phyloP scores from a whole-genome alignment of 2,797 vertebrate genomes.

The Eurystomus glaucurus region DNA sequence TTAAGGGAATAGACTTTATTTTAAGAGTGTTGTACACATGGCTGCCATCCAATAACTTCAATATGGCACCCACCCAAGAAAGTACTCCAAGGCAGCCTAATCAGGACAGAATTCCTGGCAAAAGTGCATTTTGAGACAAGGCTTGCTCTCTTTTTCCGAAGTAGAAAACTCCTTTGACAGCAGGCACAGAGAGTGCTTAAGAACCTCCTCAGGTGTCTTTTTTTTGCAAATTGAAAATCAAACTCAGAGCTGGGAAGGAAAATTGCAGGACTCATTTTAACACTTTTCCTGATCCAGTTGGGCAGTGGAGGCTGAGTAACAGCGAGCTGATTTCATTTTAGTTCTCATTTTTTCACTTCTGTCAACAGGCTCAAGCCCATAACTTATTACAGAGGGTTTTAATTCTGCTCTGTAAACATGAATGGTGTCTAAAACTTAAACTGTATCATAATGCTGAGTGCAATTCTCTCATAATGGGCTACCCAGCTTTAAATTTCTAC shows the following conservation, averaged over 20 bases:
- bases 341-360: slow-evolving; percentile 30
- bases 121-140: slow-evolving; percentile 51
- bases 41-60: slow-evolving; percentile 53
- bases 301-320: slow-evolving; percentile 36
- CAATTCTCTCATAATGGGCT: not conserved
- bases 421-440: not conserved
- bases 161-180: slow-evolving; percentile 38
- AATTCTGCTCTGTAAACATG: not conserved
- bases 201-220: slow-evolving; percentile 34
- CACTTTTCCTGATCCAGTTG: slow-evolving; percentile 5
- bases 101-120: slow-evolving; percentile 52
- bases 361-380: not conserved
- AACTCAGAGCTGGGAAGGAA: not conserved
- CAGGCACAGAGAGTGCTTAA: slow-evolving; percentile 29
- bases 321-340: slow-evolving; percentile 58
- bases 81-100: slow-evolving; percentile 46
- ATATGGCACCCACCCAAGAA: slow-evolving; percentile 52
- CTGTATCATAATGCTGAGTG: not conserved
- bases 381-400: slow-evolving; percentile 26
- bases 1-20: slow-evolving; percentile 64
- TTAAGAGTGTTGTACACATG: slow-evolving; percentile 48
- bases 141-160: slow-evolving; percentile 57
- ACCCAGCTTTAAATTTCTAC: not conserved
- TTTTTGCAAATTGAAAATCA: slow-evolving; percentile 8
- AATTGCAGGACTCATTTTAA: slow-evolving; percentile 30